These are phyloP conservation scores for Netelia virgata DNA, from an alignment of 2,888 invertebrate genomes.

Conservation along the genomic window DNA sequence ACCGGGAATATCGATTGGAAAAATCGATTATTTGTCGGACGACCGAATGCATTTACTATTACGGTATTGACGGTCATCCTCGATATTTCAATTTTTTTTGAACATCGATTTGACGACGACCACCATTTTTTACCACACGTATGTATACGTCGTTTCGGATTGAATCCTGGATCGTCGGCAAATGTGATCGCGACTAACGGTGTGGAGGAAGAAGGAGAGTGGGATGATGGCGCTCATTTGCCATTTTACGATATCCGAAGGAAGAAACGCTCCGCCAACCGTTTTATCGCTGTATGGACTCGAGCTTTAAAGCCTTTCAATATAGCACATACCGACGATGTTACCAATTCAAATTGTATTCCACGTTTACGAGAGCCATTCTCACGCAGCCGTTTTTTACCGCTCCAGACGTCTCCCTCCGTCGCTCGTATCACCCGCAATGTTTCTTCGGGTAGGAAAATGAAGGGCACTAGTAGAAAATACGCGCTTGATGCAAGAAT, in stretches of 20 bases:
- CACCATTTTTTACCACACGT: too few species aligned
- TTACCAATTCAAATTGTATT: constrained; percentile 78
- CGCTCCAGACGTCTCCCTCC: constrained; percentile 59
- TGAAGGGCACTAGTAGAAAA: constrained; percentile 50
- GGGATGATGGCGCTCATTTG: background rate
- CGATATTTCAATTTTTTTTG: too few species aligned
- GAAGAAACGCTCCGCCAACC: background rate
- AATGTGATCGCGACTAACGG: background rate
- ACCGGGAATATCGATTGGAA: constrained; percentile 24
- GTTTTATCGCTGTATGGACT: constrained; percentile 57
- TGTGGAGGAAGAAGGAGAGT: background rate
- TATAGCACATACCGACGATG: constrained; percentile 67
- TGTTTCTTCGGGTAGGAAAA: constrained; percentile 36
- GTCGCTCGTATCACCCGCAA: background rate
- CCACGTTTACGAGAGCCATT: constrained; percentile 76
- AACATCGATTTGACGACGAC: too few species aligned
- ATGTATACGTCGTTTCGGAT: too few species aligned
- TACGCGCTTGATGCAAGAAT: background rate
- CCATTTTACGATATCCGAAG: background rate
- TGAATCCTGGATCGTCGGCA: background rate
- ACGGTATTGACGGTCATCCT: too few species aligned
- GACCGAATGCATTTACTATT: too few species aligned
- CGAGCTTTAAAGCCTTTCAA: constrained; percentile 76
- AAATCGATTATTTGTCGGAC: constrained; percentile 30
- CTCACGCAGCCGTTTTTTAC: constrained; percentile 72